Evolutionary conservation across 2,797 vertebrate genomes (phyloP).

Genomic region (Schizopygopsis malacanthus): DNA sequence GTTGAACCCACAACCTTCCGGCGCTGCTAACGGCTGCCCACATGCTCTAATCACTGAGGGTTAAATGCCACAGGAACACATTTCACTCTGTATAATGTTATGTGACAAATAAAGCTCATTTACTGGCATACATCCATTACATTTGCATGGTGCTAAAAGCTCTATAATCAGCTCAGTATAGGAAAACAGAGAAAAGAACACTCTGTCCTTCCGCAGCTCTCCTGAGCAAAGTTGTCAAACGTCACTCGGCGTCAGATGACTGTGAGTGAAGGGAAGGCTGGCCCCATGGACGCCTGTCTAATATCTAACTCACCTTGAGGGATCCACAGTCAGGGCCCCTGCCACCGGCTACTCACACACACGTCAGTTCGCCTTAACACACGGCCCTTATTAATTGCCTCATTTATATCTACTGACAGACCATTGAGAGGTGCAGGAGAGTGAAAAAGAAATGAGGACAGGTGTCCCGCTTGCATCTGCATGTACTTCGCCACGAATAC

Average conservation of each 20-base stretch:
- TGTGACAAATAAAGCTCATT: too few relatives aligned
- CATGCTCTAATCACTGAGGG: too few relatives aligned
- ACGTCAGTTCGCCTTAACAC: slow-evolving; percentile 41
- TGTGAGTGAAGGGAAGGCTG: slow-evolving; percentile 37
- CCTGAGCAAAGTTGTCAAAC: slow-evolving; percentile 52
- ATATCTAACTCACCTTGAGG: slow-evolving; percentile 52
- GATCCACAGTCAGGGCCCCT: slow-evolving; percentile 48
- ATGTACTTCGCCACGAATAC: not conserved
- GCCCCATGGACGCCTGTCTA: slow-evolving; percentile 32
- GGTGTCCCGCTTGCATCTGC: not conserved
- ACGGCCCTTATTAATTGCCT: slow-evolving; percentile 69
- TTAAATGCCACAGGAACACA: too few relatives aligned
- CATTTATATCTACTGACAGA: slow-evolving; percentile 59
- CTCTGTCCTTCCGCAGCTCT: slow-evolving; percentile 54
- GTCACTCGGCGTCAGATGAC: slow-evolving; percentile 28
- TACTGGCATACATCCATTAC: too few relatives aligned
- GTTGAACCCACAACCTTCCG: too few relatives aligned
- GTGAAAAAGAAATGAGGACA: slow-evolving; percentile 48
- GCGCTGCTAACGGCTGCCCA: too few relatives aligned
- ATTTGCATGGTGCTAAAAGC: not conserved
- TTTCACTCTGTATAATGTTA: too few relatives aligned
- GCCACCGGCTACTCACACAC: not conserved
- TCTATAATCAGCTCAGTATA: not conserved
- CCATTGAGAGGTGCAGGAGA: not conserved
- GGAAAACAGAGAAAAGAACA: not conserved